Base-by-base conservation (phyloP, 2,797 vertebrate genomes). In the Sphaeramia orbicularis region DNA sequence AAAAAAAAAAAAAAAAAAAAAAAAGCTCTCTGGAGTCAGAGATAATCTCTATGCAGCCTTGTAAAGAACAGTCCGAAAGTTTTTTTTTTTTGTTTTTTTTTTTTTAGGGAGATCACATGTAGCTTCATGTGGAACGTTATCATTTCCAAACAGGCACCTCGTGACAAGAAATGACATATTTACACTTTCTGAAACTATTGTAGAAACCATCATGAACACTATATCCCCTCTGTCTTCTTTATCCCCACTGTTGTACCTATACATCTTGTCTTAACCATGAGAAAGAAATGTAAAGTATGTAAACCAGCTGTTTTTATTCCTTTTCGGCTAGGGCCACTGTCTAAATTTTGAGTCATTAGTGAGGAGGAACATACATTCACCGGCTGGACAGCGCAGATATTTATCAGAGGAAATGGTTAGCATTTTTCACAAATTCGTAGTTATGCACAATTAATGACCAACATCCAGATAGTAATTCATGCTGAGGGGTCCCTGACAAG, bases 391-490 rank as follows among this genome's bases (percentile, higher is more conserved):
- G 52, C 30, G 44, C 7, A 4, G 67, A 70, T 67, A 66, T 80
- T 74, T 65, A 67, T 74, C 54, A 50, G 53, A 75, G 65, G 63
- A 86, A 67, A 77, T 70, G 41, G 58, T 61, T 52, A 2, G 30
- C 45, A 67, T 65, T 72, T 73, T 74, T 71, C 35, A 36, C 57
- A 66, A 58, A 83, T 73, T 60, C 76, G 18, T 62, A 63, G 42
- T 76, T 67, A 69, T 74, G 80, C 18, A 6, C 62, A 74, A 86
- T 85, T 78, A 79, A 82, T 66, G 71, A 66, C 73, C 43, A 62
- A 47, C 53, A 55, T 45, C 42, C 64, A 48, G 78, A 76, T 68
- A 78, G 68, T 82, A 76, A 79, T 78, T 87, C 74, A 79, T 44
- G 24, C 38, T 30, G 50, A 59, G 42, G 64, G 71, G 74, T 81